A percentile compares a stretch with the other conserved stretches of the same genome.
phyloP scores from a whole-genome alignment of 2,888 invertebrate genomes.

The Heliconius cydno region DNA sequence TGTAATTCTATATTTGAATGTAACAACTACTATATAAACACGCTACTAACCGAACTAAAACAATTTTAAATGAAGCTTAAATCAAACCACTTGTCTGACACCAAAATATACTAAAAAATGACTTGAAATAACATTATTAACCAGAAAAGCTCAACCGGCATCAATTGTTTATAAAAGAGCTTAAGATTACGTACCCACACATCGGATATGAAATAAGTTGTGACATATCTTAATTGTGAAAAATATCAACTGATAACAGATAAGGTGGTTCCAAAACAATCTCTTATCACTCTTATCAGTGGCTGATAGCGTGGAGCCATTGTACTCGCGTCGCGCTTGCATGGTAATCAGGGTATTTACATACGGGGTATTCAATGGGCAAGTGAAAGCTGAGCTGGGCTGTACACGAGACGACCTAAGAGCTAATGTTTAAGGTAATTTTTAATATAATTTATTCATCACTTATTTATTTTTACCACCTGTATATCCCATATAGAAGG shows the following conservation, averaged over 20 bases:
- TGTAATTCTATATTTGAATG: no score
- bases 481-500: no score
- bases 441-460: not conserved
- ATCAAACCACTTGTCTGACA: no score
- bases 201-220: not conserved
- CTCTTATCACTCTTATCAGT: slow-evolving; percentile 29
- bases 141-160: not conserved
- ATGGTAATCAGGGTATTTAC: slow-evolving; percentile 36
- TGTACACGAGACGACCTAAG: slow-evolving; percentile 23
- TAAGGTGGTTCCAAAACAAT: not conserved
- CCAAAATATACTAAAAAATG: not conserved
- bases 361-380: slow-evolving; percentile 31
- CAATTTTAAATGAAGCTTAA: no score
- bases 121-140: not conserved
- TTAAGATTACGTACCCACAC: not conserved
- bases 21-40: no score
- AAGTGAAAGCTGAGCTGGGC: slow-evolving; percentile 34
- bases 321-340: slow-evolving; percentile 33
- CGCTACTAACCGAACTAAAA: no score
- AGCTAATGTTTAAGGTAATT: not conserved
- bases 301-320: slow-evolving; percentile 21
- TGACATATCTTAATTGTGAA: slow-evolving; percentile 29
- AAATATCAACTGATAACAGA: slow-evolving; percentile 14
- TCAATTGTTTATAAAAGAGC: not conserved
- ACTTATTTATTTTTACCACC: not conserved